phyloP scores from a whole-genome alignment of 2,797 vertebrate species.

The Ispidina lecontei region DNA sequence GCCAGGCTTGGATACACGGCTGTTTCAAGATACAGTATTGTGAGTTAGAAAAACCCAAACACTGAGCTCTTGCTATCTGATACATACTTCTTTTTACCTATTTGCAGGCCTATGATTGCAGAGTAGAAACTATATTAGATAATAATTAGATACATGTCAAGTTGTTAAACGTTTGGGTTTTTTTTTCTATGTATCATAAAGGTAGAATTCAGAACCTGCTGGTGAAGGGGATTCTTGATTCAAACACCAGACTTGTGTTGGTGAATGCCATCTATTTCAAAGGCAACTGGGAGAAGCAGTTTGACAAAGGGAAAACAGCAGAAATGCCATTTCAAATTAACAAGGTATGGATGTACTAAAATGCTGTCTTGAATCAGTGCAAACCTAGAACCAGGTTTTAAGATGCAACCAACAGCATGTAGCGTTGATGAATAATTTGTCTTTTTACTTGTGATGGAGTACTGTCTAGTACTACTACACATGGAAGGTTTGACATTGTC shows the following conservation, averaged over 20 bases:
- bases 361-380: not conserved
- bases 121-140: not conserved
- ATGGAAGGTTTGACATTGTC: not conserved
- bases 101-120: not conserved
- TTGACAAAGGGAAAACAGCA: constrained; percentile 73
- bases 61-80: not conserved
- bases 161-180: not conserved
- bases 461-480: not conserved
- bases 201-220: constrained; percentile 90
- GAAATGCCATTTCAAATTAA: constrained; percentile 84
- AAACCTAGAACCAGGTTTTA: not conserved
- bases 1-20: not conserved
- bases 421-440: not conserved
- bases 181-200: constrained; percentile 45
- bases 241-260: constrained; percentile 82
- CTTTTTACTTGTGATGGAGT: not conserved
- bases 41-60: fast-evolving
- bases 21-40: fast-evolving
- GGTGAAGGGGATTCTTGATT: constrained; percentile 67
- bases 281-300: constrained; percentile 85
- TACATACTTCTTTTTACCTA: not conserved
- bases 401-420: not conserved
- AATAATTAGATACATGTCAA: not conserved
- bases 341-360: constrained; percentile 69
- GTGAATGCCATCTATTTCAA: constrained; percentile 93